Base-by-base conservation (phyloP, 2,888 invertebrate species). In the Dasypogon diadema region DNA sequence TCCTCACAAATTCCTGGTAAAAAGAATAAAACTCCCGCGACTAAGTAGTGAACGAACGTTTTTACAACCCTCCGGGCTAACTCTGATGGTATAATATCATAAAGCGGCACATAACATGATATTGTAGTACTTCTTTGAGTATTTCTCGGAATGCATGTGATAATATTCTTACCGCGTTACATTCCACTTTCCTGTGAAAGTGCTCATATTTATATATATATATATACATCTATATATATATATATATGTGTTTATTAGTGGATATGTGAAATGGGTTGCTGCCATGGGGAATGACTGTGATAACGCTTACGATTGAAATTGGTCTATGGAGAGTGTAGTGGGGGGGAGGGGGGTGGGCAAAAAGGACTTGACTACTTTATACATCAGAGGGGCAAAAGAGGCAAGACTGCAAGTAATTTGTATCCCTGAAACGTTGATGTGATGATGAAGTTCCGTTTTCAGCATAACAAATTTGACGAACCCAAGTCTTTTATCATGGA, bases 371-470 rank as follows among this genome's bases (percentile, higher is more conserved):
- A 12, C 8, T 42, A 42, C 42, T 12, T 42, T 48, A n/a, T 16
- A n/a, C 48, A 48, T 5, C 48, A 10, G 14, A 14, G 1, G 12
- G 48, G 30, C n/a, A n/a, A n/a, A n/a, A 30, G 18, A 6, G 54
- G 18, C 54, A 55, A 70, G 56, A 75, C 72, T 75, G 73, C 75
- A 54, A 75, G 70, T 76, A 74, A 77, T 77, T 77, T 77, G 77
- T 77, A 77, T 70, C 77, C 74, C 18, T 55, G 74, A 56, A 77
- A 74, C 56, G 75, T 68, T 77, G 75, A 76, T 75, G 77, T 77
- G 77, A 77, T 77, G 77, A 77, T 77, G 75, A 77, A 77, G 77
- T 77, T 77, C 65, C 74, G 77, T 76, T 77, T 77, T 77, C 77
- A 77, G 77, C 77, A 77, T 77, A 77, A 77, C 75, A 77, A 77